These are phyloP conservation scores for Aphis craccivora DNA, from an alignment of 1,140 invertebrate species.

Conservation along the genomic window DNA sequence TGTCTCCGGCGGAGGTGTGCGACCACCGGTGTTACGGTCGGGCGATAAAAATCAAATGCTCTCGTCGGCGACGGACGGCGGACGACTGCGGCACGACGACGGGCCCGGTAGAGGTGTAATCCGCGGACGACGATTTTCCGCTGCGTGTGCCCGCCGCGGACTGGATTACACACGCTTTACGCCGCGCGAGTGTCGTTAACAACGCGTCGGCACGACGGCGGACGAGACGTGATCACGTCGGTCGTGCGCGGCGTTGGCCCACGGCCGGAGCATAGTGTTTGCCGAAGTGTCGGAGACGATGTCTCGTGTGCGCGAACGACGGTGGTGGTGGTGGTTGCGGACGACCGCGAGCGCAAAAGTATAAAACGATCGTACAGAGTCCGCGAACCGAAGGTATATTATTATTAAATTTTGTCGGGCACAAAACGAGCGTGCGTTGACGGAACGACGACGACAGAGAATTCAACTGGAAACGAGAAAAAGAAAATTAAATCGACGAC, in stretches of 20 bases:
- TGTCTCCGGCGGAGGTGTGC: not conserved
- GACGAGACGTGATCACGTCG: not conserved
- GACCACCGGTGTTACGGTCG: not conserved
- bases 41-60: not conserved
- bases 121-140: not conserved
- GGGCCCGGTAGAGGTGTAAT: too few relatives aligned
- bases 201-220: not conserved
- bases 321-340: not conserved
- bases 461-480: not conserved
- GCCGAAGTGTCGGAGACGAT: not conserved
- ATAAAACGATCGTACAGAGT: not conserved
- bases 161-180: not conserved
- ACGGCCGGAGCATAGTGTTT: not conserved
- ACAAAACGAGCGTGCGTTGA: too few relatives aligned
- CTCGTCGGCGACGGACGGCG: not conserved
- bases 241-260: slow-evolving; percentile 5
- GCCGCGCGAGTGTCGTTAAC: not conserved
- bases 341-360: not conserved
- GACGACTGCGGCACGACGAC: too few relatives aligned
- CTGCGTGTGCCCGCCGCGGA: not conserved
- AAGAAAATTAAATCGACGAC: not conserved
- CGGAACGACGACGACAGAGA: not conserved
- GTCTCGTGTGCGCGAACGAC: not conserved
- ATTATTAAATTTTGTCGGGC: too few relatives aligned
- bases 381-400: not conserved